These are phyloP conservation scores for Athetis lepigone DNA, from an alignment of 2,888 invertebrate species.

Conservation along the genomic window DNA sequence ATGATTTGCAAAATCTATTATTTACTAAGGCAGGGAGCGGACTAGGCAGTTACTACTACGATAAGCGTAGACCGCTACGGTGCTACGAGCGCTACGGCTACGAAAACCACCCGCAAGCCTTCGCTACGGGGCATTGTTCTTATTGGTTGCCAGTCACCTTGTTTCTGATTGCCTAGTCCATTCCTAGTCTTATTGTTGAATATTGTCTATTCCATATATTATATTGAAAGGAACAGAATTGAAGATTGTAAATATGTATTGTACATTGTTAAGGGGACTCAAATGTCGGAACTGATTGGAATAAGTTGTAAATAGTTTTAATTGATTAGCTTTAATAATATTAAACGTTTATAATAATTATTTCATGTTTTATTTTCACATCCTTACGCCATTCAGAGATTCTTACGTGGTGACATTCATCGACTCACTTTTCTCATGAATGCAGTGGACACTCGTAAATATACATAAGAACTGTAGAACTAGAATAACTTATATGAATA, in stretches of 20 bases:
- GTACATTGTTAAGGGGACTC: conserved; percentile 77
- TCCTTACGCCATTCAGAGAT: not conserved
- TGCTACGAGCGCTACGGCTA: conserved; percentile 35
- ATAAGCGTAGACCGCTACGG: conserved; percentile 33
- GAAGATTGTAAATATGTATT: conserved; percentile 68
- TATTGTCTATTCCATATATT: conserved; percentile 49
- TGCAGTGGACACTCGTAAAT: not conserved
- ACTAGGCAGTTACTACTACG: conserved; percentile 14
- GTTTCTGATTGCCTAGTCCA: conserved; percentile 10
- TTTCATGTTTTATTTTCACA: conserved; percentile 46
- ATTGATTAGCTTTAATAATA: conserved; percentile 78
- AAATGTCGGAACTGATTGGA: conserved; percentile 88
- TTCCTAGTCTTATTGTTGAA: conserved; percentile 47
- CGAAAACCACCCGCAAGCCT: conserved; percentile 2
- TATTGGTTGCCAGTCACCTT: not conserved
- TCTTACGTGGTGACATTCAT: not conserved
- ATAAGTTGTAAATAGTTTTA: conserved; percentile 85
- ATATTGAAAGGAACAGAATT: conserved; percentile 53
- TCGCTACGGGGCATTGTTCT: conserved; percentile 1
- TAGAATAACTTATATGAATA: not conserved
- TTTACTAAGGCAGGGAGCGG: conserved; percentile 28
- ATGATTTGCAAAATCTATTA: conserved; percentile 47
- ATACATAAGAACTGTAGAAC: not conserved
- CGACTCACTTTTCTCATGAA: not conserved
- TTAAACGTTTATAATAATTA: conserved; percentile 74